Evolutionary conservation across 2,888 invertebrate species (phyloP).

Genomic region (Balanococcus diminutus): DNA sequence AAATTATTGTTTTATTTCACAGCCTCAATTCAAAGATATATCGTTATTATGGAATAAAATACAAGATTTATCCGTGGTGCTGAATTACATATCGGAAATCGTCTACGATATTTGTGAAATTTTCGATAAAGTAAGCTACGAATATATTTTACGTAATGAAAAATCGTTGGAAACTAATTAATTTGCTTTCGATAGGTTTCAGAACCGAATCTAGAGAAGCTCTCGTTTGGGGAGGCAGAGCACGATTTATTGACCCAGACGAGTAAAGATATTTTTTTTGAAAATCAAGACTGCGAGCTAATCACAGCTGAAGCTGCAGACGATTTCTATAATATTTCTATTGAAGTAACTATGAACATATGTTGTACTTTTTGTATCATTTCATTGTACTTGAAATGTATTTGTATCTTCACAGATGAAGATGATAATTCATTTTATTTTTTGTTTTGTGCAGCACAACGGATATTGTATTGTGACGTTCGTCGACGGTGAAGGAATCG

Average conservation of each 20-base stretch:
- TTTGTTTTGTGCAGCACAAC: background rate
- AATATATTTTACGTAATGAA: background rate
- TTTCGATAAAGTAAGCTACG: constrained; percentile 24
- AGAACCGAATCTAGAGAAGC: background rate
- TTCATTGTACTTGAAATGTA: background rate
- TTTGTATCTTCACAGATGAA: background rate
- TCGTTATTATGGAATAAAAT: constrained; percentile 27
- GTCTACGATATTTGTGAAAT: constrained; percentile 9
- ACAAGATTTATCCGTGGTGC: background rate
- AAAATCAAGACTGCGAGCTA: background rate
- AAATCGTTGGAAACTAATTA: background rate
- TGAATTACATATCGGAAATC: background rate
- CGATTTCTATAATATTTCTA: background rate
- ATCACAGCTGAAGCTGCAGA: background rate
- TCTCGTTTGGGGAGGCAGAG: too few relatives aligned
- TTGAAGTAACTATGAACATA: background rate
- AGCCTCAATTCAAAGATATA: constrained; percentile 47
- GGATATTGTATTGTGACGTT: constrained; percentile 38
- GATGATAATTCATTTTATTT: background rate
- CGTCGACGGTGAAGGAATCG: constrained; percentile 8
- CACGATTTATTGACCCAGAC: background rate
- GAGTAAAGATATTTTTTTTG: background rate
- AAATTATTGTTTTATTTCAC: background rate
- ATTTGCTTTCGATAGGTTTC: background rate
- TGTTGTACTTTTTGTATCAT: background rate